Evolutionary conservation across 2,888 invertebrate species (phyloP).

Genomic region (Melipona bicolor): DNA sequence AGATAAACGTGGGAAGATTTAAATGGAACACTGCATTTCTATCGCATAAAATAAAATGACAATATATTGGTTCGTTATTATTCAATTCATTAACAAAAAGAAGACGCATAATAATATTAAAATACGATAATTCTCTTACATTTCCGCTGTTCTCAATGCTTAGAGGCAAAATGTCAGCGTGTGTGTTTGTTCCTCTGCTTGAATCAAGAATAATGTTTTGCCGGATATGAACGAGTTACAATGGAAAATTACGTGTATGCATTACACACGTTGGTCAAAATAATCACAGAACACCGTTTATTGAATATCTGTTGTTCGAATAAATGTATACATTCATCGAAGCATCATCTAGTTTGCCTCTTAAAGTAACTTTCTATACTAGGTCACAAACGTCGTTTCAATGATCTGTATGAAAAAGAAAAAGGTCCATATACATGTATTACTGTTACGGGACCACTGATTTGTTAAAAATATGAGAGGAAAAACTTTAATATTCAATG

Average conservation of each 20-base stretch:
- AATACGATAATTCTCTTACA: constrained; percentile 1
- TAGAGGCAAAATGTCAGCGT: not conserved
- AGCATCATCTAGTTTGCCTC: constrained; percentile 11
- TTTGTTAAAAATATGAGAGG: not conserved
- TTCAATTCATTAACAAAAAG: not conserved
- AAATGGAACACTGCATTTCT: not conserved
- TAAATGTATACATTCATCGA: not conserved
- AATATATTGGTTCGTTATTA: not conserved
- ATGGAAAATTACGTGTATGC: constrained; percentile 8
- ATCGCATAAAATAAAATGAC: not conserved
- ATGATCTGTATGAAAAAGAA: not conserved
- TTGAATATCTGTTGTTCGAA: not conserved
- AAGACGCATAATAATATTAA: not conserved
- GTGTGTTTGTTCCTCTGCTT: not conserved
- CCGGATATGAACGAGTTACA: constrained; percentile 4
- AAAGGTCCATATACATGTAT: not conserved
- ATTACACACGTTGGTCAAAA: constrained; percentile 1
- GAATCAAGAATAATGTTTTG: not conserved
- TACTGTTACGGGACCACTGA: not conserved
- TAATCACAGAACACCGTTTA: constrained; percentile 7
- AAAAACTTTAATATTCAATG: not conserved
- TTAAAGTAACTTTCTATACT: constrained; percentile 11
- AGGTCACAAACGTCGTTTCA: constrained; percentile 1
- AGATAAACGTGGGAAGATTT: not conserved
- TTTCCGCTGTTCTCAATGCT: not conserved